Percentiles rank a stretch among this genome's conserved stretches.
Conservation (phyloP, 1,140 invertebrate genomes). For the Dufourea novaeangliae region DNA sequence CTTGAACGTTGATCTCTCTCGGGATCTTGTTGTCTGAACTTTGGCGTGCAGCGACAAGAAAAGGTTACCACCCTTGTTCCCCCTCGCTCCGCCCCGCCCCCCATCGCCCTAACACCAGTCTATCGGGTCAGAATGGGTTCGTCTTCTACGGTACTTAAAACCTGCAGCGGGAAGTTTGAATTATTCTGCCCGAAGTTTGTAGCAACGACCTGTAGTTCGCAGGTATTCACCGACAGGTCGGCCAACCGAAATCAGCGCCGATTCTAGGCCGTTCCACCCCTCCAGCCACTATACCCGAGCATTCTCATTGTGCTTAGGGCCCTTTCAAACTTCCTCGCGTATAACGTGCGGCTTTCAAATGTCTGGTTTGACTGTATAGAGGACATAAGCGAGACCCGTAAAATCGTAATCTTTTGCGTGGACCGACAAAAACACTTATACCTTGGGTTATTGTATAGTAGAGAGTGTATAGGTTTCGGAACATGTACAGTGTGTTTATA, state of each 20-base stretch:
- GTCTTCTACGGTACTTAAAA: not conserved
- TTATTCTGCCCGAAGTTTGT: not conserved
- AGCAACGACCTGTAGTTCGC: conserved; percentile 4
- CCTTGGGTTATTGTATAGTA: not conserved
- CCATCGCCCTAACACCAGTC: not conserved
- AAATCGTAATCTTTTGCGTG: not conserved
- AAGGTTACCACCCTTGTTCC: not conserved
- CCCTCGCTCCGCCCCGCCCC: not conserved
- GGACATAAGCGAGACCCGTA: not conserved
- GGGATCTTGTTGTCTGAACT: conserved; percentile 50
- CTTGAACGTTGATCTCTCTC: conserved; percentile 28
- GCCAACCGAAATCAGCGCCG: conserved; percentile 19
- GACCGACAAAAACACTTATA: not conserved
- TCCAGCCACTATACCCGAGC: conserved; percentile 8
- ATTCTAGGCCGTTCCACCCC: conserved; percentile 4
- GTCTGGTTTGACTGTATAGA: not conserved
- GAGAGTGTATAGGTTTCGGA: not conserved
- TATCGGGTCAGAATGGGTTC: not conserved
- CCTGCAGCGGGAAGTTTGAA: not conserved
- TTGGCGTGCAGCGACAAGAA: conserved; percentile 3
- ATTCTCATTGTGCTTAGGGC: conserved; percentile 7
- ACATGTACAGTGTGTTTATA: not conserved
- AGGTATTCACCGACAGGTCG: conserved; percentile 24
- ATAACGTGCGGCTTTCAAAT: not conserved
- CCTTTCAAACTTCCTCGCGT: conserved; percentile 22